Evolutionary conservation across 1,140 invertebrate genomes (phyloP).

Genomic region (Megalonaias nervosa): DNA sequence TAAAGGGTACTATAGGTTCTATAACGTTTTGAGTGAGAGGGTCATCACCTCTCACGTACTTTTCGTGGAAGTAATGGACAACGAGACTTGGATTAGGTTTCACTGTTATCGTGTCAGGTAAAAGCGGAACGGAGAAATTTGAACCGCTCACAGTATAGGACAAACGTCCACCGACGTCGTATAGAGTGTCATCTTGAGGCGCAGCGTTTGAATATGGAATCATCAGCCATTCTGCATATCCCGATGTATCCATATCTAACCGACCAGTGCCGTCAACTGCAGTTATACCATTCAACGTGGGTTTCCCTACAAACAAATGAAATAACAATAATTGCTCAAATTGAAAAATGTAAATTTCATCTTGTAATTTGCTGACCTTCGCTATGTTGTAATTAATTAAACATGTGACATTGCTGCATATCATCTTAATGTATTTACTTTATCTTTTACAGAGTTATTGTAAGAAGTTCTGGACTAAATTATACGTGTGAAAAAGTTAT

Average conservation of each 20-base stretch:
- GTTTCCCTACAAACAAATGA: constrained; percentile 18
- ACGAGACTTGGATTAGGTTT: constrained; percentile 42
- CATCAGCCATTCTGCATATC: constrained; percentile 42
- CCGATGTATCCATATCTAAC: constrained; percentile 15
- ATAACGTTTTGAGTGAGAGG: constrained; percentile 28
- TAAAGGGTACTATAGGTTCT: constrained; percentile 37
- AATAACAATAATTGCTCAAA: too few relatives aligned
- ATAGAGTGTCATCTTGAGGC: constrained; percentile 32
- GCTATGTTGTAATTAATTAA: too few relatives aligned
- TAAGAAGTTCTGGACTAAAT: too few relatives aligned
- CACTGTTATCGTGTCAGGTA: constrained; percentile 45
- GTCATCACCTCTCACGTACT: constrained; percentile 44
- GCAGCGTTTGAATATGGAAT: constrained; percentile 41
- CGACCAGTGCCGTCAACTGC: constrained; percentile 33
- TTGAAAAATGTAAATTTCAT: too few relatives aligned
- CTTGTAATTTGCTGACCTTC: too few relatives aligned
- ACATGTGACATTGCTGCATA: too few relatives aligned
- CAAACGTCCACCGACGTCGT: constrained; percentile 36
- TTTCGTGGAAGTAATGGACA: constrained; percentile 44
- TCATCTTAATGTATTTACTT: too few relatives aligned
- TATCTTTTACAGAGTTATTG: too few relatives aligned
- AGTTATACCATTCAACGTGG: constrained; percentile 33
- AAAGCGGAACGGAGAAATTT: constrained; percentile 33
- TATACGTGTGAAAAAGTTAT: too few relatives aligned
- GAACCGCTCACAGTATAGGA: constrained; percentile 26